Percentiles rank a stretch among this genome's conserved stretches.
Evolutionary conservation across 2,797 vertebrate genomes (phyloP).

Genomic region (Chromobotia macracanthus): DNA sequence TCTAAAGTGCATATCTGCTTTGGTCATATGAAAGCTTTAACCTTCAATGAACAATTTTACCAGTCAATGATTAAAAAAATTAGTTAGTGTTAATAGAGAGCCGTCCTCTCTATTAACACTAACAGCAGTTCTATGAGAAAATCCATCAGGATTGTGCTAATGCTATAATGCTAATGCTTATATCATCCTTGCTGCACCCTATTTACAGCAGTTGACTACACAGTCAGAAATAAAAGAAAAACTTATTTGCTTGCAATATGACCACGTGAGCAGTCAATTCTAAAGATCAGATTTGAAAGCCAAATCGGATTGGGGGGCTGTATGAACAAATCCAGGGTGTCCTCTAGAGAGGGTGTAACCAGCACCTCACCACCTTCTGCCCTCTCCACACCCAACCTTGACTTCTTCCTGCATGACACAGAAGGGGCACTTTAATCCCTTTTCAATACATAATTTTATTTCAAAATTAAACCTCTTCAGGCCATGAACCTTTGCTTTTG

Average conservation of each 20-base stretch:
- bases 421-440: constrained; percentile 11
- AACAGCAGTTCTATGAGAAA: not conserved
- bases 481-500: not conserved
- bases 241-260: not conserved
- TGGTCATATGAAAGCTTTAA: too few species aligned
- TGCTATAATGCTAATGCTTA: too few species aligned
- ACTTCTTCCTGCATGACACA: not conserved
- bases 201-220: not conserved
- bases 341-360: not conserved
- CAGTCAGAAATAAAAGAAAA: too few species aligned
- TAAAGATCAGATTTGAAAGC: not conserved
- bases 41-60: too few species aligned
- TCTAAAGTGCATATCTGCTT: too few species aligned
- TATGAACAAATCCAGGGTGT: not conserved
- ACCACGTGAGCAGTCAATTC: not conserved
- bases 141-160: not conserved
- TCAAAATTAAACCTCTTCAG: not conserved
- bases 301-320: not conserved
- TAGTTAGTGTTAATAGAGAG: too few species aligned
- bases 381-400: not conserved
- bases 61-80: too few species aligned
- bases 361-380: not conserved
- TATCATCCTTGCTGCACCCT: too few species aligned
- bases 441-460: constrained; percentile 24
- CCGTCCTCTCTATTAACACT: too few species aligned